These are phyloP conservation scores for Sparus aurata DNA, from an alignment of 2,797 vertebrate genomes.

Conservation along the genomic window DNA sequence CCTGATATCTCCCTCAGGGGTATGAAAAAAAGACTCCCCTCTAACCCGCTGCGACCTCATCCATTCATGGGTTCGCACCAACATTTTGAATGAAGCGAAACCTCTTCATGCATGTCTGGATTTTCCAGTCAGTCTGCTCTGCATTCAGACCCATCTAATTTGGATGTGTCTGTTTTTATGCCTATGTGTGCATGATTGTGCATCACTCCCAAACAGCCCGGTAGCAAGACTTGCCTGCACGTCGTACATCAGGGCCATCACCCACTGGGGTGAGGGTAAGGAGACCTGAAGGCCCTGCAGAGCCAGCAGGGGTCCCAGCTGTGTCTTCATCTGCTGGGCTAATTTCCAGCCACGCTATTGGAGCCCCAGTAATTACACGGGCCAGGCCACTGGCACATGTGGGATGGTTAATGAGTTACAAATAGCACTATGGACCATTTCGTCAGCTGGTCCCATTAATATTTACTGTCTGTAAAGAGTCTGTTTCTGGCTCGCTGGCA, in stretches of 20 bases:
- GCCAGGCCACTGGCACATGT: conserved; percentile 70
- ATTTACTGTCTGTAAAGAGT: conserved; percentile 46
- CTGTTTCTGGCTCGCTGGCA: conserved; percentile 9
- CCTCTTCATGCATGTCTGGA: conserved; percentile 14
- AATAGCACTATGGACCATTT: conserved; percentile 65
- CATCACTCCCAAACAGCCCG: conserved; percentile 16
- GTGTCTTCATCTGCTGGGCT: conserved; percentile 81
- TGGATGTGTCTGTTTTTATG: conserved; percentile 1
- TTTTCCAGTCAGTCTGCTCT: conserved; percentile 37
- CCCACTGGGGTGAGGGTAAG: conserved; percentile 58
- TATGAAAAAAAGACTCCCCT: conserved; percentile 2
- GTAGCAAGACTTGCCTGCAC: conserved; percentile 8
- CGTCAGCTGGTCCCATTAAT: conserved; percentile 55
- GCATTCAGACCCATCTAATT: conserved; percentile 16
- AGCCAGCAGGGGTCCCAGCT: conserved; percentile 80
- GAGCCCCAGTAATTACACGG: conserved; percentile 79
- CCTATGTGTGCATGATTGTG: background rate
- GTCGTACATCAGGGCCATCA: conserved; percentile 51
- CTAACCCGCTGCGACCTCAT: conserved; percentile 8
- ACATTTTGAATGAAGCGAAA: conserved; percentile 17
- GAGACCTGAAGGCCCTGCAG: conserved; percentile 64
- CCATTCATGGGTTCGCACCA: conserved; percentile 8
- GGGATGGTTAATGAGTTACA: conserved; percentile 78
- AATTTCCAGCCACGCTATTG: conserved; percentile 73
- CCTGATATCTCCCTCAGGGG: background rate